Percentiles rank a stretch among this genome's conserved stretches.
These are phyloP conservation scores for Pseudococcus jackbeardsleyi DNA, from an alignment of 2,888 invertebrate species.

Conservation along the genomic window DNA sequence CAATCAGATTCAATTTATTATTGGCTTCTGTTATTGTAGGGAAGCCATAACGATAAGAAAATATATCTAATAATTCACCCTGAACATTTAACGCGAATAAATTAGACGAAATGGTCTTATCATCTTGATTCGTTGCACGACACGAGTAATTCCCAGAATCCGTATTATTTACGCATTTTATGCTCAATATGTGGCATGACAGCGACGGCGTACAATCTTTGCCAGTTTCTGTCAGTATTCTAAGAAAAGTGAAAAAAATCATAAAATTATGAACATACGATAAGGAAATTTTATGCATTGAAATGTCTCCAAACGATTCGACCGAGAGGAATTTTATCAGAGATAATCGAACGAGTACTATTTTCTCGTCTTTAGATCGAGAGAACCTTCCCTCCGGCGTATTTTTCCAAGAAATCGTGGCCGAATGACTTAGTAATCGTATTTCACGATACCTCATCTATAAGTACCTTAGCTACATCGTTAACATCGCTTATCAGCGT, in stretches of 20 bases:
- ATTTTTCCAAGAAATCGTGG: no score
- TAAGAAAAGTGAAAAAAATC: not conserved
- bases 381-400: no score
- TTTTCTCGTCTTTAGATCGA: no score
- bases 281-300: not conserved
- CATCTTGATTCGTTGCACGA: constrained; percentile 71
- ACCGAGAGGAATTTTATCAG: no score
- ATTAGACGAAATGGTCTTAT: constrained; percentile 68
- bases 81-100: constrained; percentile 69
- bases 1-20: not conserved
- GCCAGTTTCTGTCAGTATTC: not conserved
- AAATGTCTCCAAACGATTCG: not conserved
- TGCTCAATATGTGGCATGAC: constrained; percentile 63
- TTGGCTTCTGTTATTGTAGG: no score
- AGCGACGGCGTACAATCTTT: constrained; percentile 9
- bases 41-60: not conserved
- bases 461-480: not conserved
- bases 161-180: constrained; percentile 66
- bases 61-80: constrained; percentile 67
- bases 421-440: no score
- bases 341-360: no score
- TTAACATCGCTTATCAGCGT: not conserved
- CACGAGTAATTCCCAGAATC: constrained; percentile 77
- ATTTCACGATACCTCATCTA: not conserved
- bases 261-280: not conserved